phyloP scores from a whole-genome alignment of 2,113 vertebrate species.

The Phocoena sinus region DNA sequence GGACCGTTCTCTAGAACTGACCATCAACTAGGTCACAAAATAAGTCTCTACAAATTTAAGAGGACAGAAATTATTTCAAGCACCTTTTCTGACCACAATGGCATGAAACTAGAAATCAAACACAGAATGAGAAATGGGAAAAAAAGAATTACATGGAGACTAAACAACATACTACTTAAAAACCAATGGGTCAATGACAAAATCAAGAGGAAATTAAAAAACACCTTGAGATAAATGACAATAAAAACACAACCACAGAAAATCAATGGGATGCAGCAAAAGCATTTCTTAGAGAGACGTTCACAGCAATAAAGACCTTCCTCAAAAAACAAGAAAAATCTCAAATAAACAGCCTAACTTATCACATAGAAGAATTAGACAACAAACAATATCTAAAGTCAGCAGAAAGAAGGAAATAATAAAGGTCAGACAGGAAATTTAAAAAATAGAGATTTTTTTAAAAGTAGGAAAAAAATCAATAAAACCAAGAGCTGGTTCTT shows the following conservation, averaged over 20 bases:
- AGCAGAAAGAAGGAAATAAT: background rate
- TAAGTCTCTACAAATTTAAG: background rate
- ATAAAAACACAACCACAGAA: background rate
- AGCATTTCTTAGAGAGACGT: background rate
- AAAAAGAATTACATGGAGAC: background rate
- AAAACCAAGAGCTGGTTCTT: background rate
- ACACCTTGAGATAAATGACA: background rate
- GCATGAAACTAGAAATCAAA: background rate
- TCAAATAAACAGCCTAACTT: background rate
- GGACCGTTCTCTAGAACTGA: background rate
- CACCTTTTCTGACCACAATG: background rate
- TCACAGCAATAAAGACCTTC: background rate
- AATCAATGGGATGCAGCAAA: background rate
- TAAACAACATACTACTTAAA: background rate
- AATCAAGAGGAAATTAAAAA: background rate
- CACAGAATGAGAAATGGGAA: background rate
- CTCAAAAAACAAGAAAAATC: background rate
- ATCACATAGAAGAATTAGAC: background rate
- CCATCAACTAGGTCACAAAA: background rate
- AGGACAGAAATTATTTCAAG: background rate
- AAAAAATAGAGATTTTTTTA: background rate
- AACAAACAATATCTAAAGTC: background rate
- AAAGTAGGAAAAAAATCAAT: background rate
- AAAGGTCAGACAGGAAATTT: background rate
- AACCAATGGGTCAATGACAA: background rate